Base-by-base conservation (phyloP, 2,888 invertebrate genomes). In the Mesodorylaimus sp. region DNA sequence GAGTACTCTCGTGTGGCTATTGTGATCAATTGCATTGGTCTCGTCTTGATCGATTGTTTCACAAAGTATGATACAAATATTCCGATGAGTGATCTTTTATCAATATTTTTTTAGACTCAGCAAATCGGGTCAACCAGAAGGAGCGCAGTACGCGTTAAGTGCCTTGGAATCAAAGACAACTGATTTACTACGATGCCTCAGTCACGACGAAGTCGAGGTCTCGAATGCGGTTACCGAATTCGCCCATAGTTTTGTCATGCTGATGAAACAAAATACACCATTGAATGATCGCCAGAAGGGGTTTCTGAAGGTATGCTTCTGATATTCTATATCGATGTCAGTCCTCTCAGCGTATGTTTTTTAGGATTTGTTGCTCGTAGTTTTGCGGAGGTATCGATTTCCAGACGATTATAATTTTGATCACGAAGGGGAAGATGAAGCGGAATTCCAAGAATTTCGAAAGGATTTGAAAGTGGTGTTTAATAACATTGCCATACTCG, bases 371-470 rank as follows among this genome's bases (percentile, higher is more conserved):
- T 58, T 74, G 41, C 64, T 62, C 45, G 67, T 71, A 5, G 59
- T 74, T 13, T 68, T 73, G 43, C 66, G 69, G 54, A 74, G 74
- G 57, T 68, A 72, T 62, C 70, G 71, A 53, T 74, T 68, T 63
- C 73, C 73, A 55, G 67, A 69, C 24, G 65, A 66, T 3, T 73
- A 73, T 55, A 67, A 71, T 56, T 73, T 73, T 62, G 69, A 69
- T 25, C 63, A 66, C 46, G 72, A 72, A 64, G 71, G 72, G 1
- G 73, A 74, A 60, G 73, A 73, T 53, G 74, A 75, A 59, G 73
- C 71, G 13, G 67, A 68, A 60, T 75, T 74, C 60, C 65, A 69
- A 51, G 73, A 73, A 50, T 74, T 71, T 58, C 61, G 74, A 50
- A 74, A 73, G 58, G 70, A 72, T 45, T 56, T 74, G 46, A 73